phyloP scores from a whole-genome alignment of 2,797 vertebrate genomes.

The Leptoclinus maculatus region DNA sequence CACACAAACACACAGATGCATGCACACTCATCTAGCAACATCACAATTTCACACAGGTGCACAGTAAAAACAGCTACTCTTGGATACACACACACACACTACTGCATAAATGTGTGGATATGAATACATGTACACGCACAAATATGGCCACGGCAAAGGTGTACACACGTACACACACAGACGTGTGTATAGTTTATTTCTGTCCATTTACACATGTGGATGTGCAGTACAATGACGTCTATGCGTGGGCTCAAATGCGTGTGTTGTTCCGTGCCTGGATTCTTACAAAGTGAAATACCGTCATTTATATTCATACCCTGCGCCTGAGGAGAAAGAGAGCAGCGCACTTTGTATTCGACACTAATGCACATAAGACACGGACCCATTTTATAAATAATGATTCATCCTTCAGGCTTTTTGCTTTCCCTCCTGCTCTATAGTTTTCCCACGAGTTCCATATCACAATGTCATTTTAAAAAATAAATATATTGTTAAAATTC shows the following conservation, averaged over 20 bases:
- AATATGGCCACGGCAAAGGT: neutral
- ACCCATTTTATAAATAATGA: constrained; percentile 73
- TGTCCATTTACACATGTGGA: neutral
- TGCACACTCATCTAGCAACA: neutral
- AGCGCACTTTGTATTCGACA: constrained; percentile 63
- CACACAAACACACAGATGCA: neutral
- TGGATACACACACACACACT: neutral
- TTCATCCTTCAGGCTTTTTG: constrained; percentile 62
- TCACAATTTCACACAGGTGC: neutral
- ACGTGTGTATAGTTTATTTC: neutral
- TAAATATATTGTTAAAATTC: constrained; percentile 32
- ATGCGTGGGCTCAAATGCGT: neutral
- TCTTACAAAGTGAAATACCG: constrained; percentile 51
- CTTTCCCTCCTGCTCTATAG: constrained; percentile 19
- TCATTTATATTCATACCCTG: constrained; percentile 69
- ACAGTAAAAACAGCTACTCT: neutral
- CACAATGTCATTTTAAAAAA: constrained; percentile 9
- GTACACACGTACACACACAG: neutral
- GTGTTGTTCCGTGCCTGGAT: constrained; percentile 26
- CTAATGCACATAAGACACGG: constrained; percentile 73
- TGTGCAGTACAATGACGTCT: accelerated
- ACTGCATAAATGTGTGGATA: neutral
- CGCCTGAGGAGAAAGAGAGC: constrained; percentile 60
- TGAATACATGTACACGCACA: neutral
- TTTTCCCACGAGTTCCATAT: constrained; percentile 16